Conservation (phyloP, 2,888 invertebrate genomes). For the Apocheima hispidaria region DNA sequence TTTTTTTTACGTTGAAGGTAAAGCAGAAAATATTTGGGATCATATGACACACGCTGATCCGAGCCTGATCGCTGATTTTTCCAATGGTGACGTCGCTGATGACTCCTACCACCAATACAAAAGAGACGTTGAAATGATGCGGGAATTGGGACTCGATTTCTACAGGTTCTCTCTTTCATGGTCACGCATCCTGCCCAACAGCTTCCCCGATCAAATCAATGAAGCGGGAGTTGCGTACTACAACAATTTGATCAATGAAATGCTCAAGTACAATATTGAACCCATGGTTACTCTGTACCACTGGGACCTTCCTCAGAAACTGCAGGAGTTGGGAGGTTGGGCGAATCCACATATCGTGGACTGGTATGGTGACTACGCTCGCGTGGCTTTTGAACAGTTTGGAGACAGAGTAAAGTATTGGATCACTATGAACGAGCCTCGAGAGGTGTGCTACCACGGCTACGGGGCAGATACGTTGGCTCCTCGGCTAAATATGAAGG, state of each 20-base stretch:
- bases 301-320: constrained; percentile 80
- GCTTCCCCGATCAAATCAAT: constrained; percentile 84
- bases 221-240: constrained; percentile 68
- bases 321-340: constrained; percentile 85
- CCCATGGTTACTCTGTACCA: constrained; percentile 86
- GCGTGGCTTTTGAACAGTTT: constrained; percentile 67
- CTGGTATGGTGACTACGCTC: constrained; percentile 78
- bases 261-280: constrained; percentile 85
- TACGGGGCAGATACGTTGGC: constrained; percentile 67
- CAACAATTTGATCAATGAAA: constrained; percentile 81
- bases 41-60: constrained; percentile 76
- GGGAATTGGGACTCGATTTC: constrained; percentile 75
- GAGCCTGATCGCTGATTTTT: constrained; percentile 78
- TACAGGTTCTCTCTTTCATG: constrained; percentile 88
- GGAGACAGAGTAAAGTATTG: constrained; percentile 81
- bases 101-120: constrained; percentile 87
- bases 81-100: constrained; percentile 86
- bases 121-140: constrained; percentile 80
- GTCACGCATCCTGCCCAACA: constrained; percentile 87
- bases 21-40: constrained; percentile 88
- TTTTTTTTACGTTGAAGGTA: constrained; percentile 63
- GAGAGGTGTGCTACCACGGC: constrained; percentile 62
- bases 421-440: constrained; percentile 87
- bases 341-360: constrained; percentile 71
- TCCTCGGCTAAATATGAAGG: constrained; percentile 44